Conservation (phyloP, 2,888 invertebrate genomes). For the Stenurella melanura region DNA sequence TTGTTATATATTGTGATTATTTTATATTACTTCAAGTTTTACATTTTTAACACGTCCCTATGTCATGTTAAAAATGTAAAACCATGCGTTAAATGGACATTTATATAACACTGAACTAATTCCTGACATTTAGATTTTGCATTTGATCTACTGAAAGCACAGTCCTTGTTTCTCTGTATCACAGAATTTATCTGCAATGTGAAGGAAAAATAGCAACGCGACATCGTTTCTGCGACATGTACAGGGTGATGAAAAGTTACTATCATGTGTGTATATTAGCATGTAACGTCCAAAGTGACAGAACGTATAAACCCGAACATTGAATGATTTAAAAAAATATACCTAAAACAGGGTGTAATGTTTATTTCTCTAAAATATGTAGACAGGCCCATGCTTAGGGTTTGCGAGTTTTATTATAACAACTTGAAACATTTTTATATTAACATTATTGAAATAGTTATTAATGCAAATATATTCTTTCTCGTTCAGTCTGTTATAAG, state of each 20-base stretch:
- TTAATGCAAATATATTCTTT: too few relatives aligned
- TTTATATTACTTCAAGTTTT: neutral
- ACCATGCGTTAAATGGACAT: slow-evolving; percentile 14
- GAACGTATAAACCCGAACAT: too few relatives aligned
- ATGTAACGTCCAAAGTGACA: too few relatives aligned
- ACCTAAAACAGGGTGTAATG: too few relatives aligned
- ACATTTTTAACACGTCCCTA: neutral
- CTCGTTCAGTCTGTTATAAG: too few relatives aligned
- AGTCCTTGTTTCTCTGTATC: slow-evolving; percentile 75
- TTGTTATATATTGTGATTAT: neutral
- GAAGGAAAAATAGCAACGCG: slow-evolving; percentile 54
- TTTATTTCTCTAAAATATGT: too few relatives aligned
- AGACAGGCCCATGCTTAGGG: too few relatives aligned
- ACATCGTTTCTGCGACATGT: slow-evolving; percentile 5
- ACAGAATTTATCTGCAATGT: slow-evolving; percentile 72
- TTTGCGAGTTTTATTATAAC: too few relatives aligned
- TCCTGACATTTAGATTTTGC: slow-evolving; percentile 41
- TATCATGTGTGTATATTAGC: too few relatives aligned
- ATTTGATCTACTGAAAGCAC: slow-evolving; percentile 65
- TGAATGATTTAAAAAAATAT: too few relatives aligned
- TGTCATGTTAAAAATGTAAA: neutral
- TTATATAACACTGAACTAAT: slow-evolving; percentile 29
- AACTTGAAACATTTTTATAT: too few relatives aligned
- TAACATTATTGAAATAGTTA: too few relatives aligned
- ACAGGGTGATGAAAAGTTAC: neutral